Percentiles rank a stretch among this genome's conserved stretches.
Evolutionary conservation across 2,888 invertebrate genomes (phyloP).

Genomic region (Phyllotreta striolata): DNA sequence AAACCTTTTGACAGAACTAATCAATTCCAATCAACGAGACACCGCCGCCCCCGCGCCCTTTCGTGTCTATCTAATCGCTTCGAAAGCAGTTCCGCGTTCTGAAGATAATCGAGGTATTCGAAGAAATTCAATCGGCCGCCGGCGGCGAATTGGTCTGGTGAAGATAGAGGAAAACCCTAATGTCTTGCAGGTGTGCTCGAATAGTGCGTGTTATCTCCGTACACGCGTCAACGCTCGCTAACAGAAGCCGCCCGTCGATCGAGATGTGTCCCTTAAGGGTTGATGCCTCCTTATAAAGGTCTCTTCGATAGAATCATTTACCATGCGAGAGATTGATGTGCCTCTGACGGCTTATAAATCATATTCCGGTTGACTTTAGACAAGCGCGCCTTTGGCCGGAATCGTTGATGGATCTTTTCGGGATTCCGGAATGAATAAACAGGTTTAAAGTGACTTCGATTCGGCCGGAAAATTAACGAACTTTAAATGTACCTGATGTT

Average conservation of each 20-base stretch:
- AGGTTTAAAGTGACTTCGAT: too few species aligned
- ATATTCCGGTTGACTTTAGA: slow-evolving; percentile 12
- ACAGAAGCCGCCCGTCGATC: slow-evolving; percentile 18
- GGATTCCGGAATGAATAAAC: too few species aligned
- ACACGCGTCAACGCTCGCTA: slow-evolving; percentile 13
- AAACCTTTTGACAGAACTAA: slow-evolving; percentile 49
- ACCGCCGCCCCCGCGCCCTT: background rate
- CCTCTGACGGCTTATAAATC: slow-evolving; percentile 18
- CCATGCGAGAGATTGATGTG: slow-evolving; percentile 18
- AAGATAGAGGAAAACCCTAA: background rate
- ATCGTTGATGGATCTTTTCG: slow-evolving; percentile 16
- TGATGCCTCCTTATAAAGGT: slow-evolving; percentile 10
- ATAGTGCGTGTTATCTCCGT: slow-evolving; percentile 10
- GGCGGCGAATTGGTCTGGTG: too few species aligned
- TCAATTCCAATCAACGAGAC: slow-evolving; percentile 53
- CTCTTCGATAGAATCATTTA: slow-evolving; percentile 17
- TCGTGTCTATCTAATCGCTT: too few species aligned
- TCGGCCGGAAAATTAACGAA: too few species aligned
- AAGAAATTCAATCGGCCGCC: too few species aligned
- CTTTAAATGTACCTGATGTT: too few species aligned
- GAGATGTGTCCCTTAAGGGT: slow-evolving; percentile 9
- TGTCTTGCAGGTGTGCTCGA: slow-evolving; percentile 9
- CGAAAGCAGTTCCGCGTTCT: too few species aligned
- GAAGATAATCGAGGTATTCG: too few species aligned
- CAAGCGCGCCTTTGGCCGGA: slow-evolving; percentile 6